These are phyloP conservation scores for Drosophila mimica DNA, from an alignment of 2,888 invertebrate genomes.

Conservation along the genomic window DNA sequence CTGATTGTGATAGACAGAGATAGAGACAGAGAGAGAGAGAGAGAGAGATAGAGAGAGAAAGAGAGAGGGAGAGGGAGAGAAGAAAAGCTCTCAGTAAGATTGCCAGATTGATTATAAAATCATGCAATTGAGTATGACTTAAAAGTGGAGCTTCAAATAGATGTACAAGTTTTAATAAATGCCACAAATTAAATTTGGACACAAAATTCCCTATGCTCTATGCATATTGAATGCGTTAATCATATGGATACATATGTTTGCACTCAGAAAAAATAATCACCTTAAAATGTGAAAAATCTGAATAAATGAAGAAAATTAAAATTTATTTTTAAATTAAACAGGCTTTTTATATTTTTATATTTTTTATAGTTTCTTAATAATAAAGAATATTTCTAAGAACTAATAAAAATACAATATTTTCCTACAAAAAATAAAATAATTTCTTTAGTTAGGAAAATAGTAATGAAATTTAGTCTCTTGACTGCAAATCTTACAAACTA, in stretches of 20 bases:
- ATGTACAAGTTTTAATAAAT: not conserved
- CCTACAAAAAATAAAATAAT: too few species aligned
- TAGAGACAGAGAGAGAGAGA: too few species aligned
- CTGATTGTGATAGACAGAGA: constrained; percentile 38
- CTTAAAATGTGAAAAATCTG: not conserved
- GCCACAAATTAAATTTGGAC: not conserved
- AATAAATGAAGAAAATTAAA: not conserved
- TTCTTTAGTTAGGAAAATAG: too few species aligned
- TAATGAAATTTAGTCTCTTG: too few species aligned
- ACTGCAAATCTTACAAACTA: too few species aligned
- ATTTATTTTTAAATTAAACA: not conserved
- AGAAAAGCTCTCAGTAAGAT: constrained; percentile 30
- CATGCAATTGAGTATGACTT: not conserved
- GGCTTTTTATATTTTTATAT: not conserved
- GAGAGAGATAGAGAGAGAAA: too few species aligned
- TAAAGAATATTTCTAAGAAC: not conserved
- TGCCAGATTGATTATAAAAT: constrained; percentile 14
- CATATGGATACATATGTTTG: not conserved
- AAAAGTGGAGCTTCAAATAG: not conserved
- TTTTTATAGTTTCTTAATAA: not conserved
- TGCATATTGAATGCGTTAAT: not conserved
- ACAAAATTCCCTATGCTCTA: not conserved
- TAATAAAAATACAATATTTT: too few species aligned
- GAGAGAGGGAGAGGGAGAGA: not conserved
- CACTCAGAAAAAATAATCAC: not conserved